Base-by-base conservation (phyloP, 2,797 vertebrate genomes). In the Lutjanus campechanus region DNA sequence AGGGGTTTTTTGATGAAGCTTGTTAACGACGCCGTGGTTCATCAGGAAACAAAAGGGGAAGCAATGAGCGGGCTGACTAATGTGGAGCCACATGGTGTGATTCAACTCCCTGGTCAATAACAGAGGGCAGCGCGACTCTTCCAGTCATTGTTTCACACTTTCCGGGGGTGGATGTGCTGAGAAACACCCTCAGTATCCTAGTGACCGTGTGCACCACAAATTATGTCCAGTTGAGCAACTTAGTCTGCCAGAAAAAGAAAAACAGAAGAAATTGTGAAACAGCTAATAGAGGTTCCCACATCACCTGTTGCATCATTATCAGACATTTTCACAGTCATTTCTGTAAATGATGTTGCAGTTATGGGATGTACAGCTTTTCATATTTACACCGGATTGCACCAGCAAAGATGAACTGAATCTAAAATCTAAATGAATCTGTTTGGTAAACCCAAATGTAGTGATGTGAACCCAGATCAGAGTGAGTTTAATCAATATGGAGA, bases 91-190 rank as follows among this genome's bases (percentile, higher is more conserved):
- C 50, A 16, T 1, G 12, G 40, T 15, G 65, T 87, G 89, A 89
- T 83, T 88, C 83, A 88, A 70, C 80, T 68, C 78, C 76, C 68
- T 8, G 40, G 59, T 43, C 70, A 73, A 10, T 67, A 65, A 58
- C 8, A 8, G n/a, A 66, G 84, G 78, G 85, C 68, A 81, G 63
- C 49, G 15, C 29, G 25, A 80, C 58, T 74, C 90, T 90, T 94
- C 90, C 90, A 87, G 79, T 87, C 63, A 93, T 93, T 94, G 93
- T 95, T 92, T 85, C 51, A 73, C 41, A 60, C 19, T 88, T 90
- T 90, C 91, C 86, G 73, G 89, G 78, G 73, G 58, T 50, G 83
- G 79, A 51, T 36, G 70, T 81, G 62, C 41, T 17, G 22, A 85
- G 83, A 74, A 87, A 91, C 83, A 53, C 65, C 70, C 77, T 47